Base-by-base conservation (phyloP, 2,797 vertebrate species). In the Catostomus latipinnis region DNA sequence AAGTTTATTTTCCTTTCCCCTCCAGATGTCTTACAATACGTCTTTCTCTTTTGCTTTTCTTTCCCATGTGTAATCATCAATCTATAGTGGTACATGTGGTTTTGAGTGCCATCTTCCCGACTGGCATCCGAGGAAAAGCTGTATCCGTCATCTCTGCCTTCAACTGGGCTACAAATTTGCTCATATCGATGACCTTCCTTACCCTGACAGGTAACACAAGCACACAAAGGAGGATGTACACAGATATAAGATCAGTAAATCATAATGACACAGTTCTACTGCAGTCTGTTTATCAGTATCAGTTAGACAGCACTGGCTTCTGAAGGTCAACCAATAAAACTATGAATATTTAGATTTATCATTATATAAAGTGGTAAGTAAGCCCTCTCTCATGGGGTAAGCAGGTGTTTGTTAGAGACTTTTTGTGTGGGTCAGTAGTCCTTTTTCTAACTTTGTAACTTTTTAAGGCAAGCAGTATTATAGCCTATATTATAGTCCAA, bases 181-280 rank as follows among this genome's bases (percentile, higher is more conserved):
- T 99, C 85, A 96, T 98, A 84, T 98, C 97, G 13, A 91, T 96
- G 93, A 98, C 96, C 0, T 99, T 99, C 92, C 93, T 99, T 86
- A 97, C 96, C 1, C 58, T 96, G 56, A 97, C 96, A 46, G 97
- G 97, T 98, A 92, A 84, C 53, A 8, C 63, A 34, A 16, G 11
- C 58, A 18, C 56, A 46, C 12, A 50, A 1, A 57, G 6, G 18
- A 7, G 14, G 7, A 48, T 50, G 12, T 60, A 49, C 57, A 69
- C 54, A 68, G 18, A 14, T 14, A 14, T 52, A 13, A 69, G 75
- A 77, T 61, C 45, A 34, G 12, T 49, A 61, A 46, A 57, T 57
- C n/a, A 34, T 61, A 45, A 8, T 60, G 46, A 50, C 4, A 1
- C 14, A 60, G 71, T 72, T 8, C 2, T 49, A 60, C 49, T 72